Percentiles rank a stretch among this genome's conserved stretches.
Conservation (phyloP, 2,888 invertebrate genomes). For the Oscheius sp. region DNA sequence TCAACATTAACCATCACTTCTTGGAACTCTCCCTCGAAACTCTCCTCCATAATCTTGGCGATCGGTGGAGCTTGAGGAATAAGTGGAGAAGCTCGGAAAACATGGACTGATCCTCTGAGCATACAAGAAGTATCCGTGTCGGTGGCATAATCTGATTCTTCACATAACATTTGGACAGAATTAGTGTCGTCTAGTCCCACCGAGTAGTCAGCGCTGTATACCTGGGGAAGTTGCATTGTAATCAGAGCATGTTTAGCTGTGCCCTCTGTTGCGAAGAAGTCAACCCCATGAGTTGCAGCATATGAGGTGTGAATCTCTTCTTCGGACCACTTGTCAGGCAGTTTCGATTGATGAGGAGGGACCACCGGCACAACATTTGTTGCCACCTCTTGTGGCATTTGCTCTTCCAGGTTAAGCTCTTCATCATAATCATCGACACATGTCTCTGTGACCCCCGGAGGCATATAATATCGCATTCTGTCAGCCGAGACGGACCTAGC, state of each 20-base stretch:
- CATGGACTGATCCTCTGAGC: conserved; percentile 52
- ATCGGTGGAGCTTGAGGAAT: conserved; percentile 26
- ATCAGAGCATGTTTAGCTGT: background rate
- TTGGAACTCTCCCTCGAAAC: conserved; percentile 39
- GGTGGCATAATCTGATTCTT: conserved; percentile 65
- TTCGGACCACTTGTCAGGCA: conserved; percentile 23
- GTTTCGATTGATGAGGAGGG: background rate
- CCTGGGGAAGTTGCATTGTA: background rate
- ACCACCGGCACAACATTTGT: conserved; percentile 11
- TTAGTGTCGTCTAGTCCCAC: conserved; percentile 57
- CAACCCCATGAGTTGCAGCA: background rate
- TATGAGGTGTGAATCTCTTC: conserved; percentile 11
- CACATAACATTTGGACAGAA: conserved; percentile 69
- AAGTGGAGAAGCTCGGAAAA: conserved; percentile 41
- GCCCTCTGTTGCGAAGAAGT: conserved; percentile 9
- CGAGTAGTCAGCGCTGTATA: conserved; percentile 24
- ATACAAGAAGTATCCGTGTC: conserved; percentile 63
- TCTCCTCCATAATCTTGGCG: conserved; percentile 37
- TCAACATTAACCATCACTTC: conserved; percentile 57
- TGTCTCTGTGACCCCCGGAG: conserved; percentile 7
- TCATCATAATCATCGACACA: conserved; percentile 27
- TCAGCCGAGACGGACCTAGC: conserved; percentile 4
- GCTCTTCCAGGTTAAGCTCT: conserved; percentile 9
- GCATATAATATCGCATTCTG: background rate
- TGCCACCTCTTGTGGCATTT: background rate